A percentile compares a stretch with the other conserved stretches of the same genome.
Evolutionary conservation across 2,113 vertebrate species (phyloP).

Genomic region (Leiothrix lutea): DNA sequence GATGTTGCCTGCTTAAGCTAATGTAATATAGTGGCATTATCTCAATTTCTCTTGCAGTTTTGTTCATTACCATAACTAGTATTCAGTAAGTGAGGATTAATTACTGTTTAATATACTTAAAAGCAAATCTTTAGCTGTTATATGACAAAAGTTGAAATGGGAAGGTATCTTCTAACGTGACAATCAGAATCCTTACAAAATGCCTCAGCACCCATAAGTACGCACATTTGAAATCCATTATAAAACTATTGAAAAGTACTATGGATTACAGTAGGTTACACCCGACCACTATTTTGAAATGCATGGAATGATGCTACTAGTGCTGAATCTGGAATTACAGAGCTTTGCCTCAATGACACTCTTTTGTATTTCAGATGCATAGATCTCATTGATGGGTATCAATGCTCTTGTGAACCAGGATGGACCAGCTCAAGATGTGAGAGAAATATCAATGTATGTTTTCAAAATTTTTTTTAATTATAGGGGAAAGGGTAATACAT

Average conservation of each 20-base stretch:
- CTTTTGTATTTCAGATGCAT: constrained; percentile 74
- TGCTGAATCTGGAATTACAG: not conserved
- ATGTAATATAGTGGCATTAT: constrained; percentile 67
- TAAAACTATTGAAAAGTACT: not conserved
- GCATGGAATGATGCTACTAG: not conserved
- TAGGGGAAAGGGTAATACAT: not conserved
- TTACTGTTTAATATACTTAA: constrained; percentile 64
- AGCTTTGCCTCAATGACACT: not conserved
- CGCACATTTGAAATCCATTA: not conserved
- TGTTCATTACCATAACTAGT: constrained; percentile 69
- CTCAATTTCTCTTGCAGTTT: constrained; percentile 67
- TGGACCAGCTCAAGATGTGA: constrained; percentile 79
- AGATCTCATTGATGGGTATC: constrained; percentile 72
- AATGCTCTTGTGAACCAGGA: constrained; percentile 76
- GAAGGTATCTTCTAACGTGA: not conserved
- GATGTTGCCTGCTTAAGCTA: constrained; percentile 68
- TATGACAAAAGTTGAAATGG: not conserved
- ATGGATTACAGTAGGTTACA: not conserved
- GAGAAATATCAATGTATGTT: constrained; percentile 80
- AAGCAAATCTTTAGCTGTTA: constrained; percentile 19
- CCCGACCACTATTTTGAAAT: not conserved
- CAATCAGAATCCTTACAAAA: not conserved
- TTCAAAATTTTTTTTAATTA: not conserved
- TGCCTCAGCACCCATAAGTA: not conserved
- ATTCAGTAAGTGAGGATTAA: constrained; percentile 66